Evolutionary conservation across 2,113 vertebrate genomes (phyloP), one percentile per base, ranked within the genome.

Genomic region (Gulo gulo): DNA sequence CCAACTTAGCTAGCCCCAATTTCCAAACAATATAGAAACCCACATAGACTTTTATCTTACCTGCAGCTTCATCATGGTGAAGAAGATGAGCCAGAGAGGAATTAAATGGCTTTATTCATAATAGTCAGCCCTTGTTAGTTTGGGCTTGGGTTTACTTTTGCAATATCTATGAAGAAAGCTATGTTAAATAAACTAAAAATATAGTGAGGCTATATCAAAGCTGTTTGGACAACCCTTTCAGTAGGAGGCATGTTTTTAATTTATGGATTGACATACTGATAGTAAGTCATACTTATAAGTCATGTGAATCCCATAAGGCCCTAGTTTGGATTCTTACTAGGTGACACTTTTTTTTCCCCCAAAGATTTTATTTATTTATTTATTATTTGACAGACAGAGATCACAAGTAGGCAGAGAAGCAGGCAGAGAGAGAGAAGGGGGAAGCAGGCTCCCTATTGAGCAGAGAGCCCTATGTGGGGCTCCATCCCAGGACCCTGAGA

Each of bases 91-190:
- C 26, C 50, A 71, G 79, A 82, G 82, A 93, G 42, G 93, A 93
- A 79, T 94, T 84, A 88, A 92, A 92, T 15, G 8, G 13, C 34
- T 94, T 92, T 92, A 29, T 79, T 59, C 29, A 59, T 76, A 47
- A 81, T 73, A 84, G 63, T 92, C 47, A 86, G 34, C 50, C 26
- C 10, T 84, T 84, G 47, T 89, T 83, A 83, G 78, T 85, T 86
- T 29, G 24, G 42, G 42, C 24, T 87, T 86, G n/a, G 74, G 36
- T 94, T 87, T 94, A n/a, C 65, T 91, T 96, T 95, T 93, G 45
- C 2, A 36, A 2, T 78, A 21, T 73, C n/a, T 61, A 36, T 90
- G 74, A 82, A 61, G 52, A 82, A 61, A 57, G 20, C 55, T 82
- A 34, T 89, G 12, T 92, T 74, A 76, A 89, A 42, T 90, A 76